phyloP scores from a whole-genome alignment of 2,888 invertebrate species.

The Macaria liturata region DNA sequence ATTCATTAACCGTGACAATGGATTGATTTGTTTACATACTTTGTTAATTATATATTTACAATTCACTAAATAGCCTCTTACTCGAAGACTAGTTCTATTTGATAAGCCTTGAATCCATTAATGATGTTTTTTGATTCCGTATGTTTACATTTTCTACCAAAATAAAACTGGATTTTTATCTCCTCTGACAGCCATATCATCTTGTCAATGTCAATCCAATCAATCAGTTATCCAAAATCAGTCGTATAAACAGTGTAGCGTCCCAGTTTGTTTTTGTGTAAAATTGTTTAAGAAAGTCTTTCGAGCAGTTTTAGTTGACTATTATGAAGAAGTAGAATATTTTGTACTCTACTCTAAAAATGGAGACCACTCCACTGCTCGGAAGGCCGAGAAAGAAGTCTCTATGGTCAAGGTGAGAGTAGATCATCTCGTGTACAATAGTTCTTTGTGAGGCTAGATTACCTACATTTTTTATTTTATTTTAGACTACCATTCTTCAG shows the following conservation, averaged over 20 bases:
- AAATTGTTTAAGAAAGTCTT: constrained; percentile 1
- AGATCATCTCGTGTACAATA: constrained; percentile 10
- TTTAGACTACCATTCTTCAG: constrained; percentile 90
- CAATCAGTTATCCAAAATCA: background rate
- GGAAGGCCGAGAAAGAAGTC: constrained; percentile 68
- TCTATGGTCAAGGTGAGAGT: constrained; percentile 72
- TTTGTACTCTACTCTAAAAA: constrained; percentile 37
- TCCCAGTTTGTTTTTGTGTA: constrained; percentile 14
- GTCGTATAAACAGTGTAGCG: constrained; percentile 20
- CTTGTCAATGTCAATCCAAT: background rate
- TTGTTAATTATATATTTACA: too few relatives aligned
- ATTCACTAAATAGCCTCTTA: too few relatives aligned
- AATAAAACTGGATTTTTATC: background rate
- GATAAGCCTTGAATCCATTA: too few relatives aligned
- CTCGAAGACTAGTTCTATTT: too few relatives aligned
- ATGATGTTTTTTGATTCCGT: background rate
- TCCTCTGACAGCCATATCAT: background rate
- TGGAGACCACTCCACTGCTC: constrained; percentile 76
- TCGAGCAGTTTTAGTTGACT: constrained; percentile 2
- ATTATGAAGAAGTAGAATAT: constrained; percentile 29
- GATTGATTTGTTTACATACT: too few relatives aligned
- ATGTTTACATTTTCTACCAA: constrained; percentile 1
- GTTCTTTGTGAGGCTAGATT: constrained; percentile 14
- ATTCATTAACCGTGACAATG: too few relatives aligned
- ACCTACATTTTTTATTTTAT: constrained; percentile 23